Evolutionary conservation across 2,797 vertebrate genomes (phyloP).

Genomic region (Silurus aristotelis): DNA sequence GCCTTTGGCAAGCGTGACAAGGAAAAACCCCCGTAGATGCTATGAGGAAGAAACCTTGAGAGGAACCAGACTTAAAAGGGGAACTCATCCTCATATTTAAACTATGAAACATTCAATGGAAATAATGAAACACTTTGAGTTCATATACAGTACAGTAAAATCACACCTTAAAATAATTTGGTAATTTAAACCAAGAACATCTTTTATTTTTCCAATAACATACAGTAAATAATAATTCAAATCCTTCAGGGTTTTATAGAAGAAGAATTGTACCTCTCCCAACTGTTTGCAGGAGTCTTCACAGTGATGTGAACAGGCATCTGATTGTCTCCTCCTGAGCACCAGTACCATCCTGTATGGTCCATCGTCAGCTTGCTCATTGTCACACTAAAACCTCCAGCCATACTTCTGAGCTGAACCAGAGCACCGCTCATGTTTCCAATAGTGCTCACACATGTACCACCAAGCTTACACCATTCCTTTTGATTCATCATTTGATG

Average conservation of each 20-base stretch:
- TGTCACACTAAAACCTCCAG: not conserved
- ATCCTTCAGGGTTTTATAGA: not conserved
- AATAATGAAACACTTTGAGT: not conserved
- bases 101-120: not conserved
- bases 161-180: not conserved
- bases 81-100: no score
- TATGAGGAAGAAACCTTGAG: no score
- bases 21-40: no score
- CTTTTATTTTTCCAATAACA: not conserved
- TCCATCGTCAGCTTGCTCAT: slow-evolving; percentile 34
- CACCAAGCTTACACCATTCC: slow-evolving; percentile 48
- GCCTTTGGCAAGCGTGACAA: no score
- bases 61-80: no score
- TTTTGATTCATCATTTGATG: not conserved
- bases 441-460: not conserved
- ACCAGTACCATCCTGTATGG: slow-evolving; percentile 52
- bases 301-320: slow-evolving; percentile 52
- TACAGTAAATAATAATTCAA: not conserved
- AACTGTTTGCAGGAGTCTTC: not conserved
- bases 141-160: not conserved
- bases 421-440: slow-evolving; percentile 7
- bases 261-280: slow-evolving; percentile 4
- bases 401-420: not conserved
- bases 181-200: not conserved
- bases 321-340: slow-evolving; percentile 25